Base-by-base conservation (phyloP, 92 coral and sea anemone species). In the Palythoa grandiflora region DNA sequence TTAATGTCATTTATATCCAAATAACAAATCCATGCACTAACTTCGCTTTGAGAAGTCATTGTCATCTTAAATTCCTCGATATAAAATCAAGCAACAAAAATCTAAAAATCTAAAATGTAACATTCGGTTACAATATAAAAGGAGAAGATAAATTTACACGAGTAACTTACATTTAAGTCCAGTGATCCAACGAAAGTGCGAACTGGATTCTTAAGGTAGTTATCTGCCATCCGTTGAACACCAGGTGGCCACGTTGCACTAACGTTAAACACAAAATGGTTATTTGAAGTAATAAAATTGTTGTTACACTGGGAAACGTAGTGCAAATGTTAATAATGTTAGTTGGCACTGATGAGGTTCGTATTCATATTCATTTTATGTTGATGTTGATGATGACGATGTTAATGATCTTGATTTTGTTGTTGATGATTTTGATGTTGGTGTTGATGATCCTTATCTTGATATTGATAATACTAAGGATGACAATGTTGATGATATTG, bases 241-340 rank as follows among this genome's bases (percentile, higher is more conserved):
- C 97, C 98, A 48, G 94, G 78, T 6, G 99, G 99, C 99, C 99
- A 97, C 1, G 99, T 97, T n/a, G 99, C 99, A 90, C 99, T 97
- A 75, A 1, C n/a, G 15, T 10, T 55, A 76, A 44, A 54, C 50
- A 65, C 19, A 61, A 16, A 54, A 36, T 10, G 6, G 11, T 10
- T 15, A 36, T 12, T 3, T 10, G 13, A 35, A 70, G 15, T 1
- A 7, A 12, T 38, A 35, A 2, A 36, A 70, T 3, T 20, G 39
- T 35, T 28, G 1, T 38, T 36, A 63, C 6, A 63, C 3, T 36
- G 9, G 17, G 9, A 38, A 70, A 10, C 11, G 28, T 35, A 9
- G 11, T 70, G 28, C 10, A 20, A 8, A 44, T 44, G 50, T 44
- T 44, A 8, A 44, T 44, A 8, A 44, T 44, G 50, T 44, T 44